These are phyloP conservation scores for Pampusana beccarii DNA, from an alignment of 2,113 vertebrate genomes.

Conservation along the genomic window DNA sequence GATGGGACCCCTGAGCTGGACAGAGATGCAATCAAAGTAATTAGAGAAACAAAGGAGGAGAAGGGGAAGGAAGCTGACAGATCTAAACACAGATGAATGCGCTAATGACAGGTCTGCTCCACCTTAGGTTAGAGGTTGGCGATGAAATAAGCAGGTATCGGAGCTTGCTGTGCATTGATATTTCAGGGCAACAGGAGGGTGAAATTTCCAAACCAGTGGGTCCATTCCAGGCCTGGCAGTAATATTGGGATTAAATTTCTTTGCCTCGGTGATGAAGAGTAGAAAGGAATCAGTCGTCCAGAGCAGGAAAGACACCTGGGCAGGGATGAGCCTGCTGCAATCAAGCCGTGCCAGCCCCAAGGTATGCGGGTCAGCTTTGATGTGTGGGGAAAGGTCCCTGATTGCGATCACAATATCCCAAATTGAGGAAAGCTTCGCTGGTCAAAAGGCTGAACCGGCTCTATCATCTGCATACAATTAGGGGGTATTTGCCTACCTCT, in stretches of 20 bases:
- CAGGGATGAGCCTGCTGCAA: slow-evolving; percentile 48
- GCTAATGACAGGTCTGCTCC: slow-evolving; percentile 52
- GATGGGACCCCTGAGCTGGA: background rate
- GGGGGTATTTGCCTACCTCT: slow-evolving; percentile 41
- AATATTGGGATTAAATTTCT: slow-evolving; percentile 65
- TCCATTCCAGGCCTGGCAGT: slow-evolving; percentile 50
- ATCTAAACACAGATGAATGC: slow-evolving; percentile 40
- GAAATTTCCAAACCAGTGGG: slow-evolving; percentile 53
- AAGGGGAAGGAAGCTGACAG: slow-evolving; percentile 60
- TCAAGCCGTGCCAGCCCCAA: slow-evolving; percentile 33
- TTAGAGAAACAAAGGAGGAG: slow-evolving; percentile 53
- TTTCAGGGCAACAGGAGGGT: background rate
- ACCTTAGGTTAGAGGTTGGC: slow-evolving; percentile 36
- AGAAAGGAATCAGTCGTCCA: slow-evolving; percentile 60
- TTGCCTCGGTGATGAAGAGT: slow-evolving; percentile 23
- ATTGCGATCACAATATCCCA: slow-evolving; percentile 72
- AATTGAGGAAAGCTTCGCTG: slow-evolving; percentile 68
- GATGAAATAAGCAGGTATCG: slow-evolving; percentile 11
- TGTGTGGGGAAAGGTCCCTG: slow-evolving; percentile 48
- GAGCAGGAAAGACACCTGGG: slow-evolving; percentile 65
- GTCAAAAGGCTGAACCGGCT: slow-evolving; percentile 64
- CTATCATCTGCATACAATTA: slow-evolving; percentile 68
- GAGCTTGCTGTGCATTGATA: background rate
- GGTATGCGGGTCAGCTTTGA: slow-evolving; percentile 61
- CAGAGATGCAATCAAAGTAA: slow-evolving; percentile 46